Evolutionary conservation across 2,797 vertebrate genomes (phyloP).

Genomic region (Pseudocheirus occidentalis): DNA sequence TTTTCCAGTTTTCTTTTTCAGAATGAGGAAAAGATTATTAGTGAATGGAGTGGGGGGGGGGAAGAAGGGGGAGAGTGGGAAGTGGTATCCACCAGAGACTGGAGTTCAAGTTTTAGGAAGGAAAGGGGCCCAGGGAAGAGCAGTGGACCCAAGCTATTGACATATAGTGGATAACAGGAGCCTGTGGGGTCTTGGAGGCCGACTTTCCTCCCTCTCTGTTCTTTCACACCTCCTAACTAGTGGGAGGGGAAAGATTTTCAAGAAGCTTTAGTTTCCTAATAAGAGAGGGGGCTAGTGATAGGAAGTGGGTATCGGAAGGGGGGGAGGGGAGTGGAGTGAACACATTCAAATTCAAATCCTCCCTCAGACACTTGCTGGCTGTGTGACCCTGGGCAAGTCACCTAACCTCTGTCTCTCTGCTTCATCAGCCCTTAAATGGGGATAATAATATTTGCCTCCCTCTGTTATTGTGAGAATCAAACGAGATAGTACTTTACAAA

Average conservation of each 20-base stretch:
- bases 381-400: neutral
- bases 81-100: neutral
- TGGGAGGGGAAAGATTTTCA: constrained; percentile 35
- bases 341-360: neutral
- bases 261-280: constrained; percentile 57
- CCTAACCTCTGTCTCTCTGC: neutral
- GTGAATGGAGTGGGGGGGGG: neutral
- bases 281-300: neutral
- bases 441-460: neutral
- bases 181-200: neutral
- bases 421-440: neutral
- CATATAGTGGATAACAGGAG: neutral
- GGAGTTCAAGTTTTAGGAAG: constrained; percentile 53
- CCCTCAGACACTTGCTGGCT: neutral
- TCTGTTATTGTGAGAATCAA: neutral
- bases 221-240: constrained; percentile 7
- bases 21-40: neutral
- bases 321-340: neutral
- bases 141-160: constrained; percentile 35
- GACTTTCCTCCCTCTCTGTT: neutral
- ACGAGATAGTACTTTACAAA: neutral
- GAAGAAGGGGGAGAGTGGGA: neutral
- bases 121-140: constrained; percentile 5
- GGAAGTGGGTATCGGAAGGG: fast-evolving
- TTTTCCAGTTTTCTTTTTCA: neutral